Evolutionary conservation across 1,140 invertebrate species (phyloP).

Genomic region (Drosophila lowei): DNA sequence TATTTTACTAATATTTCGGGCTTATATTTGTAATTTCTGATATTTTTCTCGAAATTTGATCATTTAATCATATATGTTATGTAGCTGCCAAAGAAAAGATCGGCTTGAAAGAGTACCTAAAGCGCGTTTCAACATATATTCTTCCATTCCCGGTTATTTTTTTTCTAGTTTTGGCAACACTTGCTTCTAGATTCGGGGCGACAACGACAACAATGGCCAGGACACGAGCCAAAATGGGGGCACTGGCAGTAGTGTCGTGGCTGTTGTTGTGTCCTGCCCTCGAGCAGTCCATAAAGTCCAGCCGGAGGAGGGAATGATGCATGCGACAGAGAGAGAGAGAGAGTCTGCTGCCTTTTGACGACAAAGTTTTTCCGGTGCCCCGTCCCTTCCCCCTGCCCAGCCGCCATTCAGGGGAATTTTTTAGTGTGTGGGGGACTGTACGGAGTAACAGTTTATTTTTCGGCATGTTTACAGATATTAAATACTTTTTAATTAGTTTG

Average conservation of each 20-base stretch:
- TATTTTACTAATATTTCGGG: no score
- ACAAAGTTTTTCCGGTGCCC: slow-evolving; percentile 53
- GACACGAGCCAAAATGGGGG: slow-evolving; percentile 46
- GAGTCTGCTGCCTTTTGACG: slow-evolving; percentile 41
- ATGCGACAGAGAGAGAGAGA: slow-evolving; percentile 7
- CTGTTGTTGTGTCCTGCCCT: slow-evolving; percentile 11
- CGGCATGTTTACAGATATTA: slow-evolving; percentile 76
- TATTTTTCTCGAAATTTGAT: no score
- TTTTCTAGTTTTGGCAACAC: slow-evolving; percentile 49
- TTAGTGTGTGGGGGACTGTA: not conserved
- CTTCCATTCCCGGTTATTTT: not conserved
- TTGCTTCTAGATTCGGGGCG: slow-evolving; percentile 42
- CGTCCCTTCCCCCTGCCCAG: no score
- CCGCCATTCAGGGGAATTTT: no score
- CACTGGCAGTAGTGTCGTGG: slow-evolving; percentile 24
- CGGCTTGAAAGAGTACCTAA: not conserved
- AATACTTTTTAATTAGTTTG: slow-evolving; percentile 80
- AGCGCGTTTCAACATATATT: not conserved
- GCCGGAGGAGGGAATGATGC: slow-evolving; percentile 34
- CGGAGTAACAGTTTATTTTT: slow-evolving; percentile 57
- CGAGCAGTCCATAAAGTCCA: slow-evolving; percentile 49
- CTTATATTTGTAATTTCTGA: no score
- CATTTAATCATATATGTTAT: no score
- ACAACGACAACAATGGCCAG: slow-evolving; percentile 37
- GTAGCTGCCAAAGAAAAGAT: no score